A percentile compares a stretch with the other conserved stretches of the same genome.
phyloP scores from a whole-genome alignment of 2,797 vertebrate species.

The Diceros bicornis region DNA sequence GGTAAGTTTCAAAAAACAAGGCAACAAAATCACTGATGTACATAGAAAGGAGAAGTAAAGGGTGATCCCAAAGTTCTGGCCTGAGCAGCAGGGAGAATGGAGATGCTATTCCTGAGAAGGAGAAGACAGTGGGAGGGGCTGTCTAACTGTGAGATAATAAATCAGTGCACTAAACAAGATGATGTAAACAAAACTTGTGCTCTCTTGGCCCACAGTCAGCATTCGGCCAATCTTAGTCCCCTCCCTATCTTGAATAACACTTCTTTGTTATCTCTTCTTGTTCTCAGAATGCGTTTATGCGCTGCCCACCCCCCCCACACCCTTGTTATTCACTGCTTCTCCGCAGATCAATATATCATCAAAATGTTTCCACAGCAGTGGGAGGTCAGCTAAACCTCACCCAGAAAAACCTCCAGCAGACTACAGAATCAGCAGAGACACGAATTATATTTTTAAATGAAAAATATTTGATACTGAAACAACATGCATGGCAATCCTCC shows the following conservation, averaged over 20 bases:
- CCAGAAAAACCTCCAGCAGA: not conserved
- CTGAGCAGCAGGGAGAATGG: not conserved
- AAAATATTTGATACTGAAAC: constrained; percentile 17
- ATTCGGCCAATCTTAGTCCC: not conserved
- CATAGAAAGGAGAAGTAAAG: not conserved
- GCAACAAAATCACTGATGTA: not conserved
- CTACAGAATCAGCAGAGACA: not conserved
- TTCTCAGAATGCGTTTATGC: not conserved
- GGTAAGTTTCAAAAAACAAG: not conserved
- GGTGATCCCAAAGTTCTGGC: not conserved
- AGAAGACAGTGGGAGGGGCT: no score
- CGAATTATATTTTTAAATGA: constrained; percentile 27
- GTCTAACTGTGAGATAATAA: not conserved
- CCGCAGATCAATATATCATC: not conserved
- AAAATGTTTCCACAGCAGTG: not conserved
- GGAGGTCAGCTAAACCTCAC: not conserved
- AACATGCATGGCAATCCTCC: not conserved
- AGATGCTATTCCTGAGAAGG: not conserved
- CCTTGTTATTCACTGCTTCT: not conserved
- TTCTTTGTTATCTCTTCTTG: not conserved
- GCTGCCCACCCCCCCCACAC: not conserved
- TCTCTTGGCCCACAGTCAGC: not conserved
- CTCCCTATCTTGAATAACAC: not conserved
- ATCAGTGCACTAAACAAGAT: not conserved
- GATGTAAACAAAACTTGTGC: not conserved